Evolutionary conservation across 1,140 invertebrate genomes (phyloP).

Genomic region (Drosophila parabipectinata): DNA sequence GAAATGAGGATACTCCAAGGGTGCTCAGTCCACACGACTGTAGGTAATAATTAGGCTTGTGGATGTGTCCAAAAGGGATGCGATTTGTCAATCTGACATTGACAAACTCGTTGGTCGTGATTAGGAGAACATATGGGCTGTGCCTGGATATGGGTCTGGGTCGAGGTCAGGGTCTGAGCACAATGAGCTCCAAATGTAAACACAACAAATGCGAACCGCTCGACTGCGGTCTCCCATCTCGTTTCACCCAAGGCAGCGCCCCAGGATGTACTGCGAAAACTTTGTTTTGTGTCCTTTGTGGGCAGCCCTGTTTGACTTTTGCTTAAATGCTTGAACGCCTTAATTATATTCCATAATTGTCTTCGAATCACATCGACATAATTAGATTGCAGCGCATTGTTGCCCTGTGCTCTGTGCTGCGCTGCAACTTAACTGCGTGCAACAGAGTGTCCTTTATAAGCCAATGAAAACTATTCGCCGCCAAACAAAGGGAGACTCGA

Average conservation of each 20-base stretch:
- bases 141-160: neutral
- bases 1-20: neutral
- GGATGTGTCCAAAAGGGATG: constrained; percentile 30
- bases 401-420: constrained; percentile 40
- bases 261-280: constrained; percentile 31
- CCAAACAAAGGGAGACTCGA: constrained; percentile 13
- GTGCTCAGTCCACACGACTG: constrained; percentile 19
- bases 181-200: constrained; percentile 48
- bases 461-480: constrained; percentile 62
- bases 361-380: constrained; percentile 52
- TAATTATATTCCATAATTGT: constrained; percentile 73
- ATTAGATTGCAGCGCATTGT: constrained; percentile 52
- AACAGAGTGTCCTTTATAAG: constrained; percentile 38
- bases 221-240: constrained; percentile 7
- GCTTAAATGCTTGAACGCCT: constrained; percentile 59
- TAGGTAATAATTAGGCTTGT: constrained; percentile 38
- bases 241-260: constrained; percentile 14
- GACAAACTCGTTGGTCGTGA: constrained; percentile 45
- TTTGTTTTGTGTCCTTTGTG: constrained; percentile 34
- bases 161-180: constrained; percentile 3
- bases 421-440: constrained; percentile 68
- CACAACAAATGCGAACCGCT: constrained; percentile 37
- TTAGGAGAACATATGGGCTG: constrained; percentile 17
- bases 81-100: constrained; percentile 56
- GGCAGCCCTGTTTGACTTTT: constrained; percentile 40